These are phyloP conservation scores for Hipparchia semele DNA, from an alignment of 2,888 invertebrate genomes.

Conservation along the genomic window DNA sequence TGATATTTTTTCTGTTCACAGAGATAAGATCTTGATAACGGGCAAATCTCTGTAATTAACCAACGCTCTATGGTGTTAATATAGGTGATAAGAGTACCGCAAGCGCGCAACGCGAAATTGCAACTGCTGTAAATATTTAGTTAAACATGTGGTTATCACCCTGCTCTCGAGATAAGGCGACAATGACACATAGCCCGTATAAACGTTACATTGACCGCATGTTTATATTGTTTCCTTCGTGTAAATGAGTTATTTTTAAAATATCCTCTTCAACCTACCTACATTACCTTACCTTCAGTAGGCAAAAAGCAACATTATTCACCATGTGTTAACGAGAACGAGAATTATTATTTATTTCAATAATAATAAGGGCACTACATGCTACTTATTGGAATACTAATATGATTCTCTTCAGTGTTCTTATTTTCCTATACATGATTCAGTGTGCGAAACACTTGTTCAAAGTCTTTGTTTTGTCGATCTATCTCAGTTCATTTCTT, in stretches of 20 bases:
- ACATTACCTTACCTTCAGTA: neutral
- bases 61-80: constrained; percentile 45
- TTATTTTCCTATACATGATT: neutral
- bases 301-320: neutral
- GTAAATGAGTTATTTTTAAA: constrained; percentile 15
- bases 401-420: neutral
- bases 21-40: constrained; percentile 53
- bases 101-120: constrained; percentile 66
- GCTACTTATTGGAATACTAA: neutral
- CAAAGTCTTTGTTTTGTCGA: constrained; percentile 12
- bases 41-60: constrained; percentile 54
- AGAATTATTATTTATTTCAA: neutral
- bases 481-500: constrained; percentile 31
- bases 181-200: constrained; percentile 73
- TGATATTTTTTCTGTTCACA: constrained; percentile 42
- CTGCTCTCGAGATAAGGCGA: constrained; percentile 64
- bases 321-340: neutral
- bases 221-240: constrained; percentile 28
- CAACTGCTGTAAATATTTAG: constrained; percentile 63
- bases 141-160: constrained; percentile 61
- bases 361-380: neutral
- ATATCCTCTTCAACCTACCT: neutral
- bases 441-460: constrained; percentile 21
- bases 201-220: constrained; percentile 44
- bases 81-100: constrained; percentile 53